Evolutionary conservation across 2,888 invertebrate genomes (phyloP), one percentile per base, ranked within the genome.

Genomic region (Eupithecia inturbata): DNA sequence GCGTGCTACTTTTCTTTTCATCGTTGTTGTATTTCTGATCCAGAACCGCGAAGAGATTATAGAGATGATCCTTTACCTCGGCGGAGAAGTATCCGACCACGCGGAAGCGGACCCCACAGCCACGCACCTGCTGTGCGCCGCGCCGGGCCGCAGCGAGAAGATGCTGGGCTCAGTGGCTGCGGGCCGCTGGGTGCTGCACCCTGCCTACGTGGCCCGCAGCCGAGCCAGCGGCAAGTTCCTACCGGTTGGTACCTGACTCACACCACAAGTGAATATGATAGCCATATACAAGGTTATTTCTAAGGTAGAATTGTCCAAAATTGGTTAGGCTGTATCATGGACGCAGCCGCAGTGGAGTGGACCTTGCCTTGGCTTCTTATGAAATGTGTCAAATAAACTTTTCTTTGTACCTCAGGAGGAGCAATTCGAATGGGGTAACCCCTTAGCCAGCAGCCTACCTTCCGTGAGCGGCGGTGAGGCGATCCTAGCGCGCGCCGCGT

Each of bases 111-210:
- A 98, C 85, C 90, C 95, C 0, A 88, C 89, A 0, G 91, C 91
- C 0, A 97, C 97, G 0, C 98, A 98, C 87, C 91, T 98, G 31
- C 92, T 99, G 41, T 97, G 97, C 80, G 95, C 96, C 64, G 96
- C 96, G 83, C 96, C 97, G 0, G 95, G 95, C 12, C 95, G 98
- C 74, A 98, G 97, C 85, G 99, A 99, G 93, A 98, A 98, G 92
- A 96, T 97, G 91, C 92, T 99, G 36, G 96, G 97, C 0, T 96
- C 97, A 74, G 96, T 99, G 76, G 98, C 99, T 0, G 95, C 97
- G 0, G 99, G 99, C 26, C 96, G 97, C 82, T 99, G 98, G 98
- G 95, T 99, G 16, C 90, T 99, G n/a, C 97, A 97, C 82, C 95
- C 96, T 1, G 95, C 96, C 0, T 99, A 98, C 84, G 90, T 98